Percentiles rank a stretch among this genome's conserved stretches.
Evolutionary conservation across 2,113 vertebrate genomes (phyloP).

Genomic region (Cochlearius cochlearius): DNA sequence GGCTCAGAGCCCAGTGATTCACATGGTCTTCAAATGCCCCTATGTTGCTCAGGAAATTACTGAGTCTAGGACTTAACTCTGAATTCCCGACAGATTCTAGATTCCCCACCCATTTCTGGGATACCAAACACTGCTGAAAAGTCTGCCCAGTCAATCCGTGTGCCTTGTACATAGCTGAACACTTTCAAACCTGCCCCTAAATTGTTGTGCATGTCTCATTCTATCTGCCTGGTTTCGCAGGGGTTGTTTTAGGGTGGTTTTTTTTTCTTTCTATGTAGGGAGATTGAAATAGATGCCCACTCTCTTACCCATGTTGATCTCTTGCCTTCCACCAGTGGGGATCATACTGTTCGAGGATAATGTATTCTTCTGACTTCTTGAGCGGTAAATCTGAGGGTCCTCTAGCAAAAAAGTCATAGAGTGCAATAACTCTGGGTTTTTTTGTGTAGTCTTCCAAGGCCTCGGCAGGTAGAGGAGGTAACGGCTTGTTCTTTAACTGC

Average conservation of each 20-base stretch:
- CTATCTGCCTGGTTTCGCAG: neutral
- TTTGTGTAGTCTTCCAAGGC: slow-evolving; percentile 28
- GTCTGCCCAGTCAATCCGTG: neutral
- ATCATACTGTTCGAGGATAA: slow-evolving; percentile 81
- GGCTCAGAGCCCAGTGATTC: neutral
- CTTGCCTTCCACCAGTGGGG: slow-evolving; percentile 89
- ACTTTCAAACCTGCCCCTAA: neutral
- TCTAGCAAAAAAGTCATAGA: slow-evolving; percentile 82
- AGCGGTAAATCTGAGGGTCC: slow-evolving; percentile 74
- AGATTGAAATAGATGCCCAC: neutral
- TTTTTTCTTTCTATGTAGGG: neutral
- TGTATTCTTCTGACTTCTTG: slow-evolving; percentile 80
- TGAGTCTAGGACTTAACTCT: neutral
- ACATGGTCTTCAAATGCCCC: neutral
- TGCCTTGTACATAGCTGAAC: accelerated
- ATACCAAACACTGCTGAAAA: neutral
- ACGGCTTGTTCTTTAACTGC: slow-evolving; percentile 72
- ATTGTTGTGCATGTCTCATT: neutral
- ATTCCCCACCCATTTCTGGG: neutral
- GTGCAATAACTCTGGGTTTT: slow-evolving; percentile 76
- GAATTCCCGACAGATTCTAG: neutral
- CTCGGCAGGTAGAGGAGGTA: slow-evolving; percentile 72
- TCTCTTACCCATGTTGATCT: slow-evolving; percentile 80
- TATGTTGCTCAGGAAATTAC: neutral
- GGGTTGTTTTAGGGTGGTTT: neutral